Conservation (phyloP, 2,888 invertebrate species). For the Drosophila austrosaltans region DNA sequence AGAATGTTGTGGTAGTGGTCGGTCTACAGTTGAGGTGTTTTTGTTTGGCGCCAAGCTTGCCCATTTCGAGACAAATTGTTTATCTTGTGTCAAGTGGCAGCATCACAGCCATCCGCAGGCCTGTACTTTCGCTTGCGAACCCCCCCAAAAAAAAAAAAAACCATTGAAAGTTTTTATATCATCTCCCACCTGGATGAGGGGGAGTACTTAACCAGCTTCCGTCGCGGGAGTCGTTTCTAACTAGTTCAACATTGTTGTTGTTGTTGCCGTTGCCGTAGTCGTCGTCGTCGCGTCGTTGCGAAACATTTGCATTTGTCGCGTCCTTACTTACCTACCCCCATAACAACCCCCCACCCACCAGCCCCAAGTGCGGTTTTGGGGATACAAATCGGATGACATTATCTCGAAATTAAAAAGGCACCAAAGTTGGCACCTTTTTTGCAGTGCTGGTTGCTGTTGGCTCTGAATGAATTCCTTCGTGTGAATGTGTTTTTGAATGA, state of each 20-base stretch:
- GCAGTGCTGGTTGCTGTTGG: constrained; percentile 46
- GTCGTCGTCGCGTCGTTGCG: constrained; percentile 17
- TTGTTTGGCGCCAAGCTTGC: constrained; percentile 74
- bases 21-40: constrained; percentile 23
- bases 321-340: not conserved
- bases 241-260: constrained; percentile 42
- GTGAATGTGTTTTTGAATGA: constrained; percentile 73
- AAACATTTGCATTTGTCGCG: constrained; percentile 31
- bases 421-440: constrained; percentile 53
- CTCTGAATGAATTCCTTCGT: constrained; percentile 68
- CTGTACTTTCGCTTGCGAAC: not conserved
- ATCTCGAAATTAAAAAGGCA: constrained; percentile 75
- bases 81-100: constrained; percentile 75
- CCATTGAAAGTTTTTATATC: not conserved
- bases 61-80: constrained; percentile 75
- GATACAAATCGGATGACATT: constrained; percentile 70
- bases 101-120: constrained; percentile 25
- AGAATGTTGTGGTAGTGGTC: constrained; percentile 9
- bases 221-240: constrained; percentile 29
- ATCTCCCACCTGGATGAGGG: constrained; percentile 6
- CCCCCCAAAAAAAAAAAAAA: not conserved
- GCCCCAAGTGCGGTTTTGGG: constrained; percentile 45
- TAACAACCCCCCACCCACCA: not conserved
- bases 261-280: not conserved
- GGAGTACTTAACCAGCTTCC: constrained; percentile 58